Percentiles rank a stretch among this genome's conserved stretches.
phyloP scores from a whole-genome alignment of 2,797 vertebrate species.

The Apogon hyalosoma region DNA sequence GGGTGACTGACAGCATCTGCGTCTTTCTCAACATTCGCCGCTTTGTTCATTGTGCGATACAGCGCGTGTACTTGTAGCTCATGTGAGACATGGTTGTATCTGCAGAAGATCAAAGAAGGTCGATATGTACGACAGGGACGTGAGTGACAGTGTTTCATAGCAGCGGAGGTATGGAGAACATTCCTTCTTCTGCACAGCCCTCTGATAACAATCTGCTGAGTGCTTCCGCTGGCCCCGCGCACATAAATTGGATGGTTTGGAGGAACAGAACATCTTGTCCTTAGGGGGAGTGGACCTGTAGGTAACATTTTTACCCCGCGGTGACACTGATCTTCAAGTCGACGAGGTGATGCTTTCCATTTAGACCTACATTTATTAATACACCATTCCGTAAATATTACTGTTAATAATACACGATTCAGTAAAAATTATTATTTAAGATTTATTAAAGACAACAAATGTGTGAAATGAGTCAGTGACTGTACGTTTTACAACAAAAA shows the following conservation, averaged over 20 bases:
- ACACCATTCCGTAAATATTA: no score
- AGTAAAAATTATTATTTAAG: no score
- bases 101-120: constrained; percentile 30
- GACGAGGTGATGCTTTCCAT: neutral
- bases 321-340: neutral
- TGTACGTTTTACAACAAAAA: no score
- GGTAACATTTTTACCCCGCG: constrained; percentile 3
- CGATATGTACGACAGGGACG: neutral
- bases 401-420: no score
- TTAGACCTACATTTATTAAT: neutral
- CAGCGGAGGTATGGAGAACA: constrained; percentile 57
- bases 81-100: constrained; percentile 17
- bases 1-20: constrained; percentile 13
- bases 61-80: constrained; percentile 8
- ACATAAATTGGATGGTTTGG: constrained; percentile 30
- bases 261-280: constrained; percentile 61
- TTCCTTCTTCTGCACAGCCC: constrained; percentile 40
- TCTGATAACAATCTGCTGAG: constrained; percentile 58
- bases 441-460: neutral
- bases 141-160: constrained; percentile 39
- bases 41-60: constrained; percentile 24
- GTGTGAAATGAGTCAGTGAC: no score
- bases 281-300: constrained; percentile 8
- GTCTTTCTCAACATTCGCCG: constrained; percentile 5
- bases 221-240: constrained; percentile 40